A percentile compares a stretch with the other conserved stretches of the same genome.
Conservation (phyloP, 2,888 invertebrate genomes). For the Trissolcus brochymenae region DNA sequence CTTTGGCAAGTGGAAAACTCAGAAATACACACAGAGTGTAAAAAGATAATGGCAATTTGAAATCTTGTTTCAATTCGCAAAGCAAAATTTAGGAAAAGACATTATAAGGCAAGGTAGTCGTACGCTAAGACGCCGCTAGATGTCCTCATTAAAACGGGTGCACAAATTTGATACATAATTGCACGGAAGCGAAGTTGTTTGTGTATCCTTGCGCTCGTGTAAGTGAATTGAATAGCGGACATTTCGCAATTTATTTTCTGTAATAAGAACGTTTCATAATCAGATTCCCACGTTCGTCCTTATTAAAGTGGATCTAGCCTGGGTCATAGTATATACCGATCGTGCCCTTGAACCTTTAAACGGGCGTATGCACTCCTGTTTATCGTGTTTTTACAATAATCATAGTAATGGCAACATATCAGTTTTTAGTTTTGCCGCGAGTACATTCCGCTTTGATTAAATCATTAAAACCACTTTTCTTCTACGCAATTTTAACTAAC, state of each 20-base stretch:
- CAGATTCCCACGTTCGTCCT: conserved; percentile 61
- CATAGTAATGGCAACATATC: conserved; percentile 14
- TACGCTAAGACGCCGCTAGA: conserved; percentile 3
- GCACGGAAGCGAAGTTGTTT: conserved; percentile 38
- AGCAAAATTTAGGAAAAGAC: too few species aligned
- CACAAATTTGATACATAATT: conserved; percentile 48
- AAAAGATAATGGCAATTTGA: too few species aligned
- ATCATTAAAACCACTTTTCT: neutral
- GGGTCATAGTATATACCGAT: conserved; percentile 48
- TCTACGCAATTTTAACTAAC: neutral
- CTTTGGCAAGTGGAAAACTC: too few species aligned
- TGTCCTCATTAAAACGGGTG: conserved; percentile 29
- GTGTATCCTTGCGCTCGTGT: conserved; percentile 4
- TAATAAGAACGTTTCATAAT: conserved; percentile 51
- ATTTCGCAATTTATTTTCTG: conserved; percentile 57
- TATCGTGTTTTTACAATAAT: conserved; percentile 35
- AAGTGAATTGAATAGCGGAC: conserved; percentile 29
- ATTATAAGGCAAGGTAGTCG: neutral
- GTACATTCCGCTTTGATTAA: conserved; percentile 2
- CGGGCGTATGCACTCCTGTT: conserved; percentile 29
- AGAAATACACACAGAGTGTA: too few species aligned
- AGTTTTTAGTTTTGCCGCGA: conserved; percentile 4
- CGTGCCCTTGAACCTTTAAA: conserved; percentile 50
- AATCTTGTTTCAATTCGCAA: too few species aligned
- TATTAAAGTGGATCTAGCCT: conserved; percentile 56